These are phyloP conservation scores for Empidonax alnorum DNA, from an alignment of 2,113 vertebrate species.

Conservation along the genomic window DNA sequence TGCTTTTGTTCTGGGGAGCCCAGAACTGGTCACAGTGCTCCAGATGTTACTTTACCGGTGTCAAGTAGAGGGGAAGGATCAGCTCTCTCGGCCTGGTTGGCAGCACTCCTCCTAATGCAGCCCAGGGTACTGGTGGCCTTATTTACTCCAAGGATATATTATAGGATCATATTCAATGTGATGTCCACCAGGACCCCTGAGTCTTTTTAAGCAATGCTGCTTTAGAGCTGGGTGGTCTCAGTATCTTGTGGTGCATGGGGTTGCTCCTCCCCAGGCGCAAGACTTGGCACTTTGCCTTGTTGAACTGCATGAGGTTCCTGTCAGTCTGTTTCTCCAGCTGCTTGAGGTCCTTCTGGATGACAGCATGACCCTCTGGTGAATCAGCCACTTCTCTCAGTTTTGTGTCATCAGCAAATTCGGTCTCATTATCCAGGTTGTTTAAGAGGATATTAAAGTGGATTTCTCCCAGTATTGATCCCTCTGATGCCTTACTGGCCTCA, in stretches of 20 bases:
- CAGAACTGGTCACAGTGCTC: background rate
- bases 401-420: background rate
- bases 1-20: background rate
- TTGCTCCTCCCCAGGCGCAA: background rate
- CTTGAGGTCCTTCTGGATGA: background rate
- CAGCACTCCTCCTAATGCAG: background rate
- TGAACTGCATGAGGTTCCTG: background rate
- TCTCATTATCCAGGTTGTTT: background rate
- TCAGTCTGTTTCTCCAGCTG: background rate
- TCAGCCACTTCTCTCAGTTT: background rate
- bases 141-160: background rate
- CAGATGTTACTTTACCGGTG: background rate
- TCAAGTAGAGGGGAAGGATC: background rate
- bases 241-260: too few species aligned
- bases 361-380: background rate
- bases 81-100: background rate
- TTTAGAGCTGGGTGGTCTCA: background rate
- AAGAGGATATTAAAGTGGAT: background rate
- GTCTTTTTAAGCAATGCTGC: background rate
- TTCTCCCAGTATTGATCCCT: background rate
- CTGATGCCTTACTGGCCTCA: background rate
- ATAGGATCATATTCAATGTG: background rate
- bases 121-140: background rate
- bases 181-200: background rate
- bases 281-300: background rate